A percentile compares a stretch with the other conserved stretches of the same genome.
These are phyloP conservation scores for Microtus ochrogaster DNA, from an alignment of 2,113 vertebrate genomes.

Conservation along the genomic window DNA sequence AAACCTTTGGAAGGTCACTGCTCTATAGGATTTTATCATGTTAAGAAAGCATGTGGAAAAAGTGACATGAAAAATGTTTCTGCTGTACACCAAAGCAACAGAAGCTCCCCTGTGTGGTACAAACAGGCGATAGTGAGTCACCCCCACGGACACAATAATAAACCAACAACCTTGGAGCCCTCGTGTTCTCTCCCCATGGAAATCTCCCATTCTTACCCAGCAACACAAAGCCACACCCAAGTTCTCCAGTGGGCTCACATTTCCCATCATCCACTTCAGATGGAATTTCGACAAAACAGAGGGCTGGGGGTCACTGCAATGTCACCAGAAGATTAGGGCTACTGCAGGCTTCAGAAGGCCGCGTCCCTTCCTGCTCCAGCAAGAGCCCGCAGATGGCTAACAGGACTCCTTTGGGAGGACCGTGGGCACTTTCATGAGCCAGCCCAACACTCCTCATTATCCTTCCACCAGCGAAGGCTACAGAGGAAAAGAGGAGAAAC, in stretches of 20 bases:
- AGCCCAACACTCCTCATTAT: neutral
- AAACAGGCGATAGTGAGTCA: fast-evolving
- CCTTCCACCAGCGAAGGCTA: neutral
- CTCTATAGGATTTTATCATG: neutral
- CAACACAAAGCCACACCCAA: neutral
- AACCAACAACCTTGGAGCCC: neutral
- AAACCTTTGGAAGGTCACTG: neutral
- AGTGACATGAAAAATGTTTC: neutral
- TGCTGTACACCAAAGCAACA: fast-evolving
- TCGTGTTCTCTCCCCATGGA: neutral
- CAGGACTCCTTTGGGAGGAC: neutral
- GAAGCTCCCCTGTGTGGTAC: fast-evolving
- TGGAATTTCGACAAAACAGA: neutral
- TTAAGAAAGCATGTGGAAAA: neutral
- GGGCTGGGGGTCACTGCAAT: neutral
- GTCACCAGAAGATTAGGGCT: fast-evolving
- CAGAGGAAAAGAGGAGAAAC: neutral
- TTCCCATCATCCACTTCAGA: neutral
- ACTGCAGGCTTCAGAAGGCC: neutral
- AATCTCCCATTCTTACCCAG: neutral
- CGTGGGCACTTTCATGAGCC: neutral
- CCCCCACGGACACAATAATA: neutral
- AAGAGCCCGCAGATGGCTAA: fast-evolving
- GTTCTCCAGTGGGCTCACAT: neutral
- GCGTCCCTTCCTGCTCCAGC: neutral